phyloP scores from a whole-genome alignment of 2,888 invertebrate species.

The Microplitis manilae region DNA sequence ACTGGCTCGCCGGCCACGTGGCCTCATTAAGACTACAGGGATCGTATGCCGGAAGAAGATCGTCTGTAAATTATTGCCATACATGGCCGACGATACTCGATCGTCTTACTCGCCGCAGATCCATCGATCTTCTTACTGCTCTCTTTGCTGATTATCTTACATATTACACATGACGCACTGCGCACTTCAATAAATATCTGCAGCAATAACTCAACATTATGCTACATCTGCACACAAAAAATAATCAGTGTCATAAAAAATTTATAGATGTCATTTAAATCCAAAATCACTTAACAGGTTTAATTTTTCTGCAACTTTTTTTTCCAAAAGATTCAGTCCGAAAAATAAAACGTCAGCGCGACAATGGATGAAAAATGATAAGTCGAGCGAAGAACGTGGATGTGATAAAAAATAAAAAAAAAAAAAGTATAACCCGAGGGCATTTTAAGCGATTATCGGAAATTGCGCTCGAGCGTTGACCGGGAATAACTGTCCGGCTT shows the following conservation, averaged over 20 bases:
- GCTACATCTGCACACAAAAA: not conserved
- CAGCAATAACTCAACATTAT: not conserved
- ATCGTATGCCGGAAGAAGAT: slow-evolving; percentile 50
- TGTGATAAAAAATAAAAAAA: not conserved
- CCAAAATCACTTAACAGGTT: not conserved
- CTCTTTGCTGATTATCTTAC: no score
- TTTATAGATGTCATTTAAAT: not conserved
- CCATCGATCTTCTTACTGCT: not conserved
- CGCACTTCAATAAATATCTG: not conserved
- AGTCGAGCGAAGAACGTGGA: slow-evolving; percentile 12
- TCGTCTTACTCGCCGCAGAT: not conserved
- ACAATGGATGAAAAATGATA: slow-evolving; percentile 23
- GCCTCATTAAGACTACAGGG: slow-evolving; percentile 51
- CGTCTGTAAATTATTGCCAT: slow-evolving; percentile 35
- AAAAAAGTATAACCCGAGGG: slow-evolving; percentile 25
- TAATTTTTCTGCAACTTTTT: not conserved
- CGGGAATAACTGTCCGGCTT: slow-evolving; percentile 43
- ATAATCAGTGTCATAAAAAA: not conserved
- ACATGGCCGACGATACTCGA: slow-evolving; percentile 24
- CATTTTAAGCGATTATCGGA: slow-evolving; percentile 41
- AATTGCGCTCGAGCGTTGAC: slow-evolving; percentile 45
- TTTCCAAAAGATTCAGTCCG: not conserved
- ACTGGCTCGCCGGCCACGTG: slow-evolving; percentile 48
- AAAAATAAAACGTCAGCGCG: slow-evolving; percentile 11
- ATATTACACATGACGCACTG: no score